Base-by-base conservation (phyloP, 1,140 invertebrate genomes). In the Galleria mellonella region DNA sequence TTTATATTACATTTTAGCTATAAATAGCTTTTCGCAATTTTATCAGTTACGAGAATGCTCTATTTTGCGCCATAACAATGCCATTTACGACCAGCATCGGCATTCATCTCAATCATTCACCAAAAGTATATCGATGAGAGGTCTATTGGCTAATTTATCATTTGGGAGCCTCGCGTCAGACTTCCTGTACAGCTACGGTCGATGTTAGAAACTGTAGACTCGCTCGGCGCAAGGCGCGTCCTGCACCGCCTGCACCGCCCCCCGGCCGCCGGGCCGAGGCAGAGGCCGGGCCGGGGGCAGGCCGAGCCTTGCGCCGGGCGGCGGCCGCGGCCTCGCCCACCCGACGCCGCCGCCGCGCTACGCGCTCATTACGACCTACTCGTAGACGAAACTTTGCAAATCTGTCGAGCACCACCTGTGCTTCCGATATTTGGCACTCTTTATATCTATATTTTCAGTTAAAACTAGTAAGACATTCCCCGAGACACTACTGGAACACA, bases 351-450 rank as follows among this genome's bases (percentile, higher is more conserved):
- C 53, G 71, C 17, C 17, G 17, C 17, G 65, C 62, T 68, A 59
- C 55, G 61, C n/a, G 64, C 54, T 49, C 43, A 68, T 72, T 73
- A 78, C 75, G 51, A 66, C 37, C n/a, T n/a, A n/a, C n/a, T n/a
- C n/a, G 66, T 83, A 79, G 75, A 66, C 72, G 47, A 77, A 77
- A 77, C 75, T 78, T 68, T 63, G 73, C 74, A 70, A 70, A 65
- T 60, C 65, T 76, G 48, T 72, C 63, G 59, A 81, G 76, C 77
- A 82, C 77, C 71, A 70, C 72, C 62, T 81, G 81, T 84, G 81
- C 81, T 84, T 83, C 52, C 63, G 59, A 74, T 77, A 79, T 82
- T 70, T 77, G 75, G 77, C 77, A 82, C 76, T 73, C 62, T 74
- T 77, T 63, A n/a, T n/a, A 66, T 78, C 67, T 73, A 69, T 76